A percentile compares a stretch with the other conserved stretches of the same genome.
Conservation (phyloP, 2,888 invertebrate genomes). For the Apantesis nais region DNA sequence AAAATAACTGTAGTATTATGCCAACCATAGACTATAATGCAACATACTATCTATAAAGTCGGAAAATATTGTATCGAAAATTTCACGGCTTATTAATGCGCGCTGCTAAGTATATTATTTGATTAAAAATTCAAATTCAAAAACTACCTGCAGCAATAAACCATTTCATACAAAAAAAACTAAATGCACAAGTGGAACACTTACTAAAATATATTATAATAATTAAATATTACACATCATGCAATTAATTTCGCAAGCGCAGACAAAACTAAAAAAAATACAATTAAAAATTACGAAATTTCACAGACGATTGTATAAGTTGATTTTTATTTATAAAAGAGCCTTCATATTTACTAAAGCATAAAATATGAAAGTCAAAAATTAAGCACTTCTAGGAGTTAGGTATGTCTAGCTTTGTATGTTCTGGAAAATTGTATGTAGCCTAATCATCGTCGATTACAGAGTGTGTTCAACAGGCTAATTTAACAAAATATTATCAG, state of each 20-base stretch:
- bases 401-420: background rate
- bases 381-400: background rate
- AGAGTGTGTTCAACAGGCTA: background rate
- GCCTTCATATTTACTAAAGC: background rate
- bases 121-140: background rate
- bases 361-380: slow-evolving; percentile 1
- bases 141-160: background rate
- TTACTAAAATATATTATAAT: background rate
- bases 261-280: background rate
- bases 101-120: background rate
- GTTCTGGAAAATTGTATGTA: background rate
- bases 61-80: too few relatives aligned
- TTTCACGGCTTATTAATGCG: background rate
- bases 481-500: background rate
- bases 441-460: background rate
- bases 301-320: background rate
- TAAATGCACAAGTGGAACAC: background rate
- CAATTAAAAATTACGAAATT: background rate
- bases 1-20: too few relatives aligned
- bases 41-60: background rate
- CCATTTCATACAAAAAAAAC: background rate
- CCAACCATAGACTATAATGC: background rate
- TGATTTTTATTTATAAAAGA: background rate
- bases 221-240: background rate
- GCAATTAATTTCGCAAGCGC: background rate